A percentile compares a stretch with the other conserved stretches of the same genome.
Conservation (phyloP, 2,113 vertebrate genomes). For the Leptobrachium leishanense region DNA sequence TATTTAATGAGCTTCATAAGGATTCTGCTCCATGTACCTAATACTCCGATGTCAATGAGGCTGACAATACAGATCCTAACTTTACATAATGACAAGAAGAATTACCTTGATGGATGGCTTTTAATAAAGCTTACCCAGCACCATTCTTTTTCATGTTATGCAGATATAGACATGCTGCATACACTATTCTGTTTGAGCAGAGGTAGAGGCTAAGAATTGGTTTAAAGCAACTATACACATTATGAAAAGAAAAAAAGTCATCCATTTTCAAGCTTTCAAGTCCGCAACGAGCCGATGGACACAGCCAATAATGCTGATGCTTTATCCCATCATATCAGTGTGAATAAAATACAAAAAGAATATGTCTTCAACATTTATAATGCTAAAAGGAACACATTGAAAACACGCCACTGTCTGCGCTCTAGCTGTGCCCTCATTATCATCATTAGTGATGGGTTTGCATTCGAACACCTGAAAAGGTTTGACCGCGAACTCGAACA, state of each 20-base stretch:
- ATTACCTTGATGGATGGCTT: conserved; percentile 26
- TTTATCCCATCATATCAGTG: not conserved
- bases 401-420: too few relatives aligned
- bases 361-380: not conserved
- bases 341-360: not conserved
- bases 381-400: not conserved
- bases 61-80: conserved; percentile 23
- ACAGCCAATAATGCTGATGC: not conserved
- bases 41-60: conserved; percentile 15
- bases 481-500: too few relatives aligned
- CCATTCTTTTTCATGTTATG: not conserved
- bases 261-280: not conserved
- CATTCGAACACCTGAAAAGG: too few relatives aligned
- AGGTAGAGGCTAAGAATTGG: not conserved
- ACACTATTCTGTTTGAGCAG: not conserved
- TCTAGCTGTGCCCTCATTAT: too few relatives aligned
- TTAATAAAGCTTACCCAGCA: conserved; percentile 10
- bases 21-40: not conserved
- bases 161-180: not conserved
- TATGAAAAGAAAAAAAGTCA: not conserved
- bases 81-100: conserved; percentile 12
- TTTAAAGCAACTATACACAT: not conserved
- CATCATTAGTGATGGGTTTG: too few relatives aligned
- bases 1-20: conserved; percentile 26
- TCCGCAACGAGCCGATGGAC: not conserved